phyloP scores from a whole-genome alignment of 2,888 invertebrate species.

The Heliconius cydno region DNA sequence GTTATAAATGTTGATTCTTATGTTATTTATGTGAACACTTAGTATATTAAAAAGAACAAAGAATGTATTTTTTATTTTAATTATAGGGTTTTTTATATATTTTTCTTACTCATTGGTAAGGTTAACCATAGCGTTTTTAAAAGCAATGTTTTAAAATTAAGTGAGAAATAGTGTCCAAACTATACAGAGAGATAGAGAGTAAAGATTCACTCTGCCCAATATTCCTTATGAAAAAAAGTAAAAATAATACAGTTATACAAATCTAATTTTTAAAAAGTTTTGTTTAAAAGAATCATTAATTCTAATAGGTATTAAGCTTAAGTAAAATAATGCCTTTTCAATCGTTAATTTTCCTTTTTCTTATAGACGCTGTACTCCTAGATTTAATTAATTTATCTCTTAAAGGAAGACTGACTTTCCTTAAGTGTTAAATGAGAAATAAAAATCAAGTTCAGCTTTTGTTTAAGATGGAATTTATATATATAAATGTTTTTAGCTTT shows the following conservation, averaged over 20 bases:
- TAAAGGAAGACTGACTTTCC: neutral
- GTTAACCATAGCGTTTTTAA: no score
- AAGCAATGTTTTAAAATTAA: no score
- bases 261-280: neutral
- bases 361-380: neutral
- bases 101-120: no score
- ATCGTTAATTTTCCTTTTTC: conserved; percentile 33
- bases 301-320: conserved; percentile 15
- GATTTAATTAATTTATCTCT: conserved; percentile 22
- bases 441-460: neutral
- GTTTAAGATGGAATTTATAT: neutral
- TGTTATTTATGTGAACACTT: neutral
- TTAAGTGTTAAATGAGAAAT: conserved; percentile 7
- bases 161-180: no score
- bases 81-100: no score
- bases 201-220: no score
- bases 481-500: neutral
- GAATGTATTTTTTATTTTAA: no score
- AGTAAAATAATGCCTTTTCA: conserved; percentile 24
- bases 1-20: neutral
- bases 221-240: neutral
- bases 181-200: no score
- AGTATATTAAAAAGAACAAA: no score
- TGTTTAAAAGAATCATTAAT: neutral
- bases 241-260: neutral